Percentiles rank a stretch among this genome's conserved stretches.
Evolutionary conservation across 2,797 vertebrate genomes (phyloP).

Genomic region (Tapirus indicus): DNA sequence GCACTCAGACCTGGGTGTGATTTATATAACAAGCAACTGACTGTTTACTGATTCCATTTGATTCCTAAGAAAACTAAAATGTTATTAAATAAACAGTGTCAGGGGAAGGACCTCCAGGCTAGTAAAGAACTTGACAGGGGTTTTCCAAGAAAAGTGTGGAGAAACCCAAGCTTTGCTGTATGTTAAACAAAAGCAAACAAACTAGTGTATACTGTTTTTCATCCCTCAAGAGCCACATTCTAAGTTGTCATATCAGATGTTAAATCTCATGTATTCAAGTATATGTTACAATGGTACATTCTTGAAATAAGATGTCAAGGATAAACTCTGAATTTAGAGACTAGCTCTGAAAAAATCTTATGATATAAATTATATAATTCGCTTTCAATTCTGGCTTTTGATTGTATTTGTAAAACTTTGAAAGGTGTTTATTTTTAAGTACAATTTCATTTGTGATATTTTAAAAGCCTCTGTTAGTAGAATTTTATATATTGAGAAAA

Average conservation of each 20-base stretch:
- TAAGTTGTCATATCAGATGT: not conserved
- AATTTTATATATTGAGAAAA: not conserved
- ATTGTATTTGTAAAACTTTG: not conserved
- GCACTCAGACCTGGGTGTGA: not conserved
- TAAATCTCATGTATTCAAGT: not conserved
- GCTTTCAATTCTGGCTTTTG: not conserved
- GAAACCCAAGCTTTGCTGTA: not conserved
- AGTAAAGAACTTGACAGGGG: not conserved
- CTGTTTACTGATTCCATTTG: constrained; percentile 1
- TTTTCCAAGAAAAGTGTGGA: not conserved
- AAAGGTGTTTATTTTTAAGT: constrained; percentile 8
- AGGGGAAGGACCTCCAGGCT: not conserved
- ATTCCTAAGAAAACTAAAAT: not conserved
- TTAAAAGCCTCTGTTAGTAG: not conserved
- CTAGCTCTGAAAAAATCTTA: not conserved
- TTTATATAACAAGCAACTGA: not conserved
- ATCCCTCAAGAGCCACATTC: not conserved
- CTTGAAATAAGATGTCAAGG: not conserved
- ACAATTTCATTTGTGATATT: not conserved
- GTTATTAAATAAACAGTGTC: not conserved
- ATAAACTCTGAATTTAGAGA: constrained; percentile 8
- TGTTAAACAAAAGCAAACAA: constrained; percentile 37
- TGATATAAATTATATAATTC: not conserved
- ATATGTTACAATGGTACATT: not conserved
- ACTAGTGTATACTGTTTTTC: not conserved